Evolutionary conservation across 2,888 invertebrate genomes (phyloP).

Genomic region (Dioctria rufipes): DNA sequence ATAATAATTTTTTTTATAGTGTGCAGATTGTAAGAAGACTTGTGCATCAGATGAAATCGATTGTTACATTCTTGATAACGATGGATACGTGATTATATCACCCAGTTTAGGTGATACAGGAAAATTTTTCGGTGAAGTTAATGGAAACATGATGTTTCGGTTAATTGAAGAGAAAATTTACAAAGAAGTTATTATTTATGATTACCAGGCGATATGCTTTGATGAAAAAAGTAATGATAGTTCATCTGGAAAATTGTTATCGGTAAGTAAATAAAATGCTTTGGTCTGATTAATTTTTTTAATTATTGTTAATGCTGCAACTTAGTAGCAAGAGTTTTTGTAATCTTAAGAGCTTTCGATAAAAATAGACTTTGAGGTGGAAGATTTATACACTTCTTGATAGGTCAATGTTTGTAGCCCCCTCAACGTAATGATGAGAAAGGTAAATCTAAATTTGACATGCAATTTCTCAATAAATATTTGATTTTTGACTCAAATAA

Average conservation of each 20-base stretch:
- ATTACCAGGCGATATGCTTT: conserved; percentile 93
- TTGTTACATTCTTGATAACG: conserved; percentile 90
- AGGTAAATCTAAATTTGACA: too few species aligned
- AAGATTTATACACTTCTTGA: too few species aligned
- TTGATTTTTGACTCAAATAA: too few species aligned
- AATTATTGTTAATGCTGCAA: too few species aligned
- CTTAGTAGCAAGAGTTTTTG: too few species aligned
- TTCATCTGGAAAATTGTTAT: conserved; percentile 75
- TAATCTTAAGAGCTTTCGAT: too few species aligned
- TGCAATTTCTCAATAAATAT: too few species aligned
- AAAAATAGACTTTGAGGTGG: too few species aligned
- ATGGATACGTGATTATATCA: conserved; percentile 89
- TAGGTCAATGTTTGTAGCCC: too few species aligned
- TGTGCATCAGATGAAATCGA: conserved; percentile 80
- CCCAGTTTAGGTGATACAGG: conserved; percentile 83
- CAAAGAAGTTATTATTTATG: conserved; percentile 82
- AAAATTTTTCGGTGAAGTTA: conserved; percentile 88
- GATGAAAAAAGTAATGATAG: conserved; percentile 78
- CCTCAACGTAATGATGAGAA: too few species aligned
- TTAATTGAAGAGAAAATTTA: conserved; percentile 84
- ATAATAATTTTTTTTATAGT: conserved; percentile 54
- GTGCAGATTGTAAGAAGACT: conserved; percentile 72
- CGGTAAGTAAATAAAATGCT: conserved; percentile 72
- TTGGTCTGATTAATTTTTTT: too few species aligned
- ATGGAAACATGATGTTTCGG: conserved; percentile 83